Evolutionary conservation across 2,888 invertebrate genomes (phyloP), one percentile per base, ranked within the genome.

Genomic region (Camponotus fellah): DNA sequence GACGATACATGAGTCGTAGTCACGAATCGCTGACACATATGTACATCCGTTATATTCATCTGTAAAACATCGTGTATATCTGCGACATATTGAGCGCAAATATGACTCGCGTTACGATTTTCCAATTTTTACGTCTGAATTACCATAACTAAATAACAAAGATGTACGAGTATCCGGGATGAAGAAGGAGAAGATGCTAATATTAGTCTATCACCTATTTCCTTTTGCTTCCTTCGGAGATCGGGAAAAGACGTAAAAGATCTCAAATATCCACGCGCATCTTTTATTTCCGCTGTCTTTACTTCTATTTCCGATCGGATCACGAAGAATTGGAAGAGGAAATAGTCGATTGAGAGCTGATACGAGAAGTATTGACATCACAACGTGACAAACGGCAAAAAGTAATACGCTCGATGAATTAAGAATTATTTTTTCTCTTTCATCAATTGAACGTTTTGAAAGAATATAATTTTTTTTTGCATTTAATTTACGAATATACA

Each of bases 261-360:
- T 75, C 21, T 75, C 66, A 65, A 49, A 49, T 75, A 49, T 65
- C 46, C 65, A 34, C 53, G 77, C 66, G 40, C 53, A 60, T 34
- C 14, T 43, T 74, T 60, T 21, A 32, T 79, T 87, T 75, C 65
- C 75, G 75, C 21, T 17, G 17, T 49, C 80, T 49, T 49, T 56
- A 64, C 60, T 64, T 82, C 65, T 62, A 69, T 83, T 81, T 85
- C 76, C 74, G 82, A 46, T 65, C 46, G 49, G 43, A 85, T 69
- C 81, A 62, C 62, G 56, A 17, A n/a, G 62, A 79, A 75, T 68
- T 76, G 56, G 21, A 58, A 72, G 72, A 60, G 64, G 76, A 72
- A 72, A 60, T 75, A 62, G 14, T 62, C 74, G 86, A 86, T 84
- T 64, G 84, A 84, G 82, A 86, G 26, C 26, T 88, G 86, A 88